Evolutionary conservation across 2,797 vertebrate genomes (phyloP).

Genomic region (Myiotriccus ornatus): DNA sequence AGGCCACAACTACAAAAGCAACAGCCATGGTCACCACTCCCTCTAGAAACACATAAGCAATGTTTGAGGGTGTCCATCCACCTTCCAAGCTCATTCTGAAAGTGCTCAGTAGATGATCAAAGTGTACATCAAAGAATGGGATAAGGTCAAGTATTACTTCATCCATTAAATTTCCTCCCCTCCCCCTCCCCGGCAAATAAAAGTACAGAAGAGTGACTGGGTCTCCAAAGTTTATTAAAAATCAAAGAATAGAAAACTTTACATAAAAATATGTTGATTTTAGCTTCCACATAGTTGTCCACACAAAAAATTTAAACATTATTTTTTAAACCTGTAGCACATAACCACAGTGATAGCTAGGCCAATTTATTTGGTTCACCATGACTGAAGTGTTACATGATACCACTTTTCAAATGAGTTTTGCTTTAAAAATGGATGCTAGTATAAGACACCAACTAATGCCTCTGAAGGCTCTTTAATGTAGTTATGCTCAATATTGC

Average conservation of each 20-base stretch:
- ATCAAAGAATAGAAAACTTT: constrained; percentile 98
- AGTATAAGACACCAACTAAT: constrained; percentile 52
- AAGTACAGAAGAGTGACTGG: constrained; percentile 39
- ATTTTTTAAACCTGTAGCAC: constrained; percentile 67
- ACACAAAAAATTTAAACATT: constrained; percentile 77
- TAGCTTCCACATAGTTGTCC: constrained; percentile 80
- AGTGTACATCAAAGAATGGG: rapidly evolving
- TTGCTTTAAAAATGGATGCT: constrained; percentile 57
- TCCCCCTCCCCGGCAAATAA: neutral
- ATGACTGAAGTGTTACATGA: constrained; percentile 65
- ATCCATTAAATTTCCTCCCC: neutral
- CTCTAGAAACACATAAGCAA: neutral
- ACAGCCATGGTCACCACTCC: neutral
- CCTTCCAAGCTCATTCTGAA: neutral
- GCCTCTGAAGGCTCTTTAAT: constrained; percentile 35
- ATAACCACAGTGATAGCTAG: constrained; percentile 75
- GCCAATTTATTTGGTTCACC: constrained; percentile 75
- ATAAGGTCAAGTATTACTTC: neutral
- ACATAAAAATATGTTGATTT: constrained; percentile 96
- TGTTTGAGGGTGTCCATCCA: neutral
- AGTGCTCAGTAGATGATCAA: neutral
- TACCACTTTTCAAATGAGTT: constrained; percentile 52
- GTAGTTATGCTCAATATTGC: constrained; percentile 75
- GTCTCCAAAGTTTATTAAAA: constrained; percentile 98
- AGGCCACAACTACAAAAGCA: neutral